phyloP scores from a whole-genome alignment of 2,888 invertebrate genomes.

The Pandemis corylana region DNA sequence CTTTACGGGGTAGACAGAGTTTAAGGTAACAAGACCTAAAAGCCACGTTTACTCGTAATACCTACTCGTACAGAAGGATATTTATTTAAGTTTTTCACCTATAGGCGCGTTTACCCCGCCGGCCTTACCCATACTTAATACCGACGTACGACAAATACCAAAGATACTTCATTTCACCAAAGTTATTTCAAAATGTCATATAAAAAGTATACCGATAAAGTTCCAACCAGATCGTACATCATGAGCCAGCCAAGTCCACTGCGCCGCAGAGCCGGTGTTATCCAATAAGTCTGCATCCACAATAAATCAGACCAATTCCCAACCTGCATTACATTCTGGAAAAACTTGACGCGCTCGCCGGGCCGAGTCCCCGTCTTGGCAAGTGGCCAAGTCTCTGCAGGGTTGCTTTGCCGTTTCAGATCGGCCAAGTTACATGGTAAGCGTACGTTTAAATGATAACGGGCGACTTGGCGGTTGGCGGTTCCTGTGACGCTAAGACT shows the following conservation, averaged over 20 bases:
- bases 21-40: too few species aligned
- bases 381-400: slow-evolving; percentile 26
- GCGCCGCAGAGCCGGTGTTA: slow-evolving; percentile 4
- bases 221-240: background rate
- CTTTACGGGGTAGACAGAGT: too few species aligned
- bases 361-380: slow-evolving; percentile 25
- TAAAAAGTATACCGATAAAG: background rate
- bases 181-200: background rate
- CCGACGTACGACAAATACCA: too few species aligned
- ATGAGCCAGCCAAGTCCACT: background rate
- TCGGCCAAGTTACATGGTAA: slow-evolving; percentile 17
- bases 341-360: slow-evolving; percentile 28
- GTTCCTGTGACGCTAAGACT: background rate
- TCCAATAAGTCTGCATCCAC: slow-evolving; percentile 31
- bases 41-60: too few species aligned
- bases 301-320: slow-evolving; percentile 32
- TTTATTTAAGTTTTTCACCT: too few species aligned
- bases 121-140: too few species aligned
- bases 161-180: too few species aligned
- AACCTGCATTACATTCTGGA: slow-evolving; percentile 28
- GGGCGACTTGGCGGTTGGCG: background rate
- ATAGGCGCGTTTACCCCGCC: too few species aligned
- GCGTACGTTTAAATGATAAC: background rate
- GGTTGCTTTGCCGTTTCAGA: slow-evolving; percentile 20
- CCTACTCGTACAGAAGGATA: too few species aligned